A percentile compares a stretch with the other conserved stretches of the same genome.
These are phyloP conservation scores for Lepus townsendii DNA, from an alignment of 2,797 vertebrate species.

Conservation along the genomic window DNA sequence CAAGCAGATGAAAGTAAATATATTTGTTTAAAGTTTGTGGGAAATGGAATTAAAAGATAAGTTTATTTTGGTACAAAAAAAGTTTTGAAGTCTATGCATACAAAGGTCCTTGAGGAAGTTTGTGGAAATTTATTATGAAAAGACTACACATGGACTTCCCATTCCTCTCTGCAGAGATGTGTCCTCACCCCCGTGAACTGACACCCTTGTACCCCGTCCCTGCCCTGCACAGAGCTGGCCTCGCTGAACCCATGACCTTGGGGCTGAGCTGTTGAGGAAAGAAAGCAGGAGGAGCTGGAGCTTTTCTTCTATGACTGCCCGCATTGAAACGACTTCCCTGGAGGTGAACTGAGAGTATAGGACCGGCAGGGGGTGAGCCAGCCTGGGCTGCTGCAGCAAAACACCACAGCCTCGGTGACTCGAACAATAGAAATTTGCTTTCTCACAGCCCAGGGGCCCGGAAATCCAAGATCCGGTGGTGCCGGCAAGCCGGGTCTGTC, in stretches of 20 bases:
- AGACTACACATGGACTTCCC: too few relatives aligned
- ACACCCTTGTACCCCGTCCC: not conserved
- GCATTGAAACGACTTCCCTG: not conserved
- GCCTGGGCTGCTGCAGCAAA: not conserved
- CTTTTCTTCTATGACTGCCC: not conserved
- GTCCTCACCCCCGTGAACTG: not conserved
- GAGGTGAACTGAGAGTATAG: not conserved
- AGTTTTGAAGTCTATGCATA: too few relatives aligned
- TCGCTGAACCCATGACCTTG: not conserved
- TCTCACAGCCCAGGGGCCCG: not conserved
- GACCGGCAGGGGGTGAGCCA: not conserved
- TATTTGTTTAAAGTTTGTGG: too few relatives aligned
- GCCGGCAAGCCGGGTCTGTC: not conserved
- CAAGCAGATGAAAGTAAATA: too few relatives aligned
- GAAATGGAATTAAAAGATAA: too few relatives aligned
- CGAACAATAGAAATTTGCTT: not conserved
- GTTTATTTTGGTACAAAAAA: too few relatives aligned
- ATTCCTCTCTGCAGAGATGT: not conserved
- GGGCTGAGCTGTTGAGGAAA: conserved; percentile 9
- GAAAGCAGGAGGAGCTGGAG: not conserved
- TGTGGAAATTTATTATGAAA: too few relatives aligned
- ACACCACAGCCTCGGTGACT: not conserved
- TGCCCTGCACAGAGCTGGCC: too few relatives aligned
- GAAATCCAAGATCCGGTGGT: not conserved
- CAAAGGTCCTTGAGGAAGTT: too few relatives aligned